Evolutionary conservation across 2,888 invertebrate species (phyloP), one percentile per base, ranked within the genome.

Genomic region (Neuroscelio doddi): DNA sequence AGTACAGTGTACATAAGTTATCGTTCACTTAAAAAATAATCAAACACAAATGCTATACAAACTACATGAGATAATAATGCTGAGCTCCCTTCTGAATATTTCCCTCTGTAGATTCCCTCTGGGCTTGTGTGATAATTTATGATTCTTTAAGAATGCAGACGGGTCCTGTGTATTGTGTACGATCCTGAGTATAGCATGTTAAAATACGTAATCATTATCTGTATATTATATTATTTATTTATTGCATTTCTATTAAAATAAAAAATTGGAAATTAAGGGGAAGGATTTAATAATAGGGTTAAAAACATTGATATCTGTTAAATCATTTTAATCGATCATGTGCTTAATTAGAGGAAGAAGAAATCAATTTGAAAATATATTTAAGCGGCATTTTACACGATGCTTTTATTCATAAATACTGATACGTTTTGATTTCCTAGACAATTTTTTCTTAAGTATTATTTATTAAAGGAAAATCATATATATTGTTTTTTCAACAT

Each of bases 71-170:
- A 64, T 64, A 64, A 65, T 65, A 49, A 57, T 57, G 34, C 56
- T 45, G 47, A 56, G 32, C 53, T 41, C 53, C 61, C 65, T 57
- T 46, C 57, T 57, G 57, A 57, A 53, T 52, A 62, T 57, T 56
- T 65, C 45, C 52, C 34, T 10, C 38, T 63, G 56, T 65, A 59
- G 62, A 69, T 71, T 72, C 75, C 71, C 74, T 62, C 55, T 64
- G 71, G 73, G 78, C 76, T 77, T 75, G 73, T 74, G 76, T 75
- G 73, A 79, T 81, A 80, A 82, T 81, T 82, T 82, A 82, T 79
- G 74, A 80, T 78, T 75, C 77, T 78, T 75, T 81, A 81, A 82
- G 81, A 82, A 80, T 80, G 79, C 78, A 78, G 77, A 79, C 76
- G 80, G 79, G 78, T 75, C 72, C 64, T 72, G 68, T 65, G 63